Evolutionary conservation across 1,140 invertebrate species (phyloP), one percentile per base, ranked within the genome.

Genomic region (Nilaparvata lugens): DNA sequence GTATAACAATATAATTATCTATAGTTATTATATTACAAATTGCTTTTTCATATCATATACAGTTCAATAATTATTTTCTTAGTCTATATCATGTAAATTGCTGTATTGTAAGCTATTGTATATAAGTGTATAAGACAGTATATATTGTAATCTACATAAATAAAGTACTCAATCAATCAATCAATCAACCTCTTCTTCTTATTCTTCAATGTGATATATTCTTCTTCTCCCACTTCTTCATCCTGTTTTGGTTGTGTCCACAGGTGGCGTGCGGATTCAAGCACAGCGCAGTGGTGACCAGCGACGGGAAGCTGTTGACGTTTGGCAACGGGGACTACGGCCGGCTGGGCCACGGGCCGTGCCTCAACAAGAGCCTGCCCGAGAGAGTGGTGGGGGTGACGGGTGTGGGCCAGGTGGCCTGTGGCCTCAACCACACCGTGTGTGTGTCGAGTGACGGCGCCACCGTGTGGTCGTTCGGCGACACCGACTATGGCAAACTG

Each of bases 311-410:
- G 67, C 72, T 86, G 5, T 85, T 78, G 66, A 84, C 82, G 0
- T 86, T 86, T 74, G 84, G 84, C 11, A 83, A 83, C 72, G 82
- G 82, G 35, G 83, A 85, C 69, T 83, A 82, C 71, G 84, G 84
- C 2, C 70, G 83, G 60, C 74, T 86, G 4, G 84, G 84, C 11
- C 75, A 82, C 25, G 83, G 82, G 4, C 76, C 78, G 13, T 80
- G 78, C 4, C 73, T 76, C 3, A 84, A 83, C 70, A 82, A 83
- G 67, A 85, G 84, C 71, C 54, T 80, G 11, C 84, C 84, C 9
- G 81, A 84, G 64, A 65, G 76, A 53, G 79, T 86, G 2, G 67
- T 1, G 1, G 6, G 35, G 4, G 11, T 48, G 4, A 16, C 6
- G 4, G 52, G 45, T 56, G 73, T 81, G 65, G 78, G 69, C 21